Conservation (phyloP, 2,888 invertebrate species). For the Troilus luridus region DNA sequence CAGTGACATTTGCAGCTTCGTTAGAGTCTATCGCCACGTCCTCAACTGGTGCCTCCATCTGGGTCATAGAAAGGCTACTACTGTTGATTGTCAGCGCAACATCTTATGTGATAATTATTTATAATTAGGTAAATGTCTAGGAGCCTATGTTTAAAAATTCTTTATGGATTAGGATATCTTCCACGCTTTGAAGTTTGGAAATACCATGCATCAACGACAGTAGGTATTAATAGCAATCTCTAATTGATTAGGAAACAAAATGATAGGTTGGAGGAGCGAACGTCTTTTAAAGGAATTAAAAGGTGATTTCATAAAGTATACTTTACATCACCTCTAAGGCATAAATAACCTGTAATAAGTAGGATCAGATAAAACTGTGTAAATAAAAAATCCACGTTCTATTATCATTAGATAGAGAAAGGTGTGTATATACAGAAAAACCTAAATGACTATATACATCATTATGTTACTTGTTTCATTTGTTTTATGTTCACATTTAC, state of each 20-base stretch:
- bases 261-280: neutral
- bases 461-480: too few species aligned
- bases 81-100: neutral
- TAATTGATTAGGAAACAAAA: neutral
- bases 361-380: too few species aligned
- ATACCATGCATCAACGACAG: neutral
- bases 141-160: neutral
- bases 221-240: neutral
- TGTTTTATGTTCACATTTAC: too few species aligned
- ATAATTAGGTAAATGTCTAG: too few species aligned
- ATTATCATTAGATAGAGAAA: too few species aligned
- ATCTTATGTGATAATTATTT: neutral
- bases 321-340: too few species aligned
- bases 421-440: too few species aligned
- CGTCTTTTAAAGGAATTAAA: neutral
- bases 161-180: neutral
- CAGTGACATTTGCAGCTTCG: constrained; percentile 10
- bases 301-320: neutral
- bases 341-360: too few species aligned
- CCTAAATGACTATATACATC: too few species aligned
- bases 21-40: neutral
- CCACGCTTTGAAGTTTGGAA: neutral
- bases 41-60: neutral
- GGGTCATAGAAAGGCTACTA: constrained; percentile 29
- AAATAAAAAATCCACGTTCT: too few species aligned